A percentile compares a stretch with the other conserved stretches of the same genome.
phyloP scores from a whole-genome alignment of 1,140 invertebrate species.

The Zaprionus tsacasi region DNA sequence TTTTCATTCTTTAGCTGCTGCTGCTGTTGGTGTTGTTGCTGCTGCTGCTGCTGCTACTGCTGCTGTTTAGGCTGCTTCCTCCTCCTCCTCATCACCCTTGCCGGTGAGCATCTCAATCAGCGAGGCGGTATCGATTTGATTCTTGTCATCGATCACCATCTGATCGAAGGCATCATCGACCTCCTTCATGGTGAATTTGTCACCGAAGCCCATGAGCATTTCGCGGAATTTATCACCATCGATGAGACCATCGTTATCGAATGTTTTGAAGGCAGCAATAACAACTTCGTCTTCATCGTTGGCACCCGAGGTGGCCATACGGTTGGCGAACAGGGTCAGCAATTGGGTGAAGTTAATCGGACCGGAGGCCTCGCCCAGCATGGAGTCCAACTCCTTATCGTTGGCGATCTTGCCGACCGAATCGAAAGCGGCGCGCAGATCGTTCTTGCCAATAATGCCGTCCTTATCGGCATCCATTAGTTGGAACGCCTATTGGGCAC shows the following conservation, averaged over 20 bases:
- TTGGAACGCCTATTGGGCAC: conserved; percentile 92
- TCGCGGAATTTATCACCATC: conserved; percentile 96
- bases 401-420: conserved; percentile 95
- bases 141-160: conserved; percentile 96
- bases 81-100: conserved; percentile 91
- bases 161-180: conserved; percentile 97
- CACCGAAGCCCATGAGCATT: conserved; percentile 97
- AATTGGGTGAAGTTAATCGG: conserved; percentile 98
- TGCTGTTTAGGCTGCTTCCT: conserved; percentile 86
- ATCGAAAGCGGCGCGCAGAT: conserved; percentile 97
- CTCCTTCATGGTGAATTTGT: conserved; percentile 97
- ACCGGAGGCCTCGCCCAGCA: conserved; percentile 95
- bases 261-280: conserved; percentile 97
- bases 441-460: conserved; percentile 97
- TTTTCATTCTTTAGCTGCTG: conserved; percentile 7
- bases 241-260: conserved; percentile 95
- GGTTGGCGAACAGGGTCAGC: conserved; percentile 95
- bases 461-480: conserved; percentile 99
- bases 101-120: conserved; percentile 95
- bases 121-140: conserved; percentile 95
- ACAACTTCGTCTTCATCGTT: conserved; percentile 97
- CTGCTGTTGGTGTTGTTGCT: conserved; percentile 9
- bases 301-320: conserved; percentile 91
- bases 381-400: conserved; percentile 96
- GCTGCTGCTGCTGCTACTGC: conserved; percentile 82